These are phyloP conservation scores for Drosophila ustulata DNA, from an alignment of 2,888 invertebrate genomes.

Conservation along the genomic window DNA sequence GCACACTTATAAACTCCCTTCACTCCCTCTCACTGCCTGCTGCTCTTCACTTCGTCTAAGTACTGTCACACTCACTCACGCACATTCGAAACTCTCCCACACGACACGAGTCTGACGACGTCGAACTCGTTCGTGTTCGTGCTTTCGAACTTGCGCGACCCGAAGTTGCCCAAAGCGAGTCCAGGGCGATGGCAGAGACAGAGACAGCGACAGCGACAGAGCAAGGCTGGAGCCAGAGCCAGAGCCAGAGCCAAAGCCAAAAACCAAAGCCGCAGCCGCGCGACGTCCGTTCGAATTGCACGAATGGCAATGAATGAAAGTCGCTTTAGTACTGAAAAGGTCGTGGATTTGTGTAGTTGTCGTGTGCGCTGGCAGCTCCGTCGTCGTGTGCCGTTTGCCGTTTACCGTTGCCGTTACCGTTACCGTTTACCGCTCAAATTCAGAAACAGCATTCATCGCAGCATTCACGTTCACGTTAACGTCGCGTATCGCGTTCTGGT, in stretches of 20 bases:
- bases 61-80: constrained; percentile 6
- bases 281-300: constrained; percentile 52
- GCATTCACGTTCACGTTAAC: constrained; percentile 17
- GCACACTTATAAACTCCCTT: constrained; percentile 61
- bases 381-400: constrained; percentile 23
- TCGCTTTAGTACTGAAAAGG: constrained; percentile 84
- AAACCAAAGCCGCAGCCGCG: constrained; percentile 27
- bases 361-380: constrained; percentile 56
- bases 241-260: constrained; percentile 21
- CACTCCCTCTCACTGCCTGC: neutral
- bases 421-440: constrained; percentile 46
- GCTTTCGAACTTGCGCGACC: constrained; percentile 46
- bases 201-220: constrained; percentile 9
- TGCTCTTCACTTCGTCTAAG: neutral
- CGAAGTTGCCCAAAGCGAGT: constrained; percentile 27
- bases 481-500: constrained; percentile 27
- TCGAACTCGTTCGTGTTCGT: constrained; percentile 19
- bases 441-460: constrained; percentile 43
- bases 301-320: constrained; percentile 79
- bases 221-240: neutral
- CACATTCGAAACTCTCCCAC: constrained; percentile 21
- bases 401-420: constrained; percentile 19
- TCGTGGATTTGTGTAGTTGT: constrained; percentile 85
- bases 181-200: constrained; percentile 5
- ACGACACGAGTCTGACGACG: constrained; percentile 16